A percentile compares a stretch with the other conserved stretches of the same genome.
Conservation (phyloP, 2,113 vertebrate genomes). For the Muscicapa adusta region DNA sequence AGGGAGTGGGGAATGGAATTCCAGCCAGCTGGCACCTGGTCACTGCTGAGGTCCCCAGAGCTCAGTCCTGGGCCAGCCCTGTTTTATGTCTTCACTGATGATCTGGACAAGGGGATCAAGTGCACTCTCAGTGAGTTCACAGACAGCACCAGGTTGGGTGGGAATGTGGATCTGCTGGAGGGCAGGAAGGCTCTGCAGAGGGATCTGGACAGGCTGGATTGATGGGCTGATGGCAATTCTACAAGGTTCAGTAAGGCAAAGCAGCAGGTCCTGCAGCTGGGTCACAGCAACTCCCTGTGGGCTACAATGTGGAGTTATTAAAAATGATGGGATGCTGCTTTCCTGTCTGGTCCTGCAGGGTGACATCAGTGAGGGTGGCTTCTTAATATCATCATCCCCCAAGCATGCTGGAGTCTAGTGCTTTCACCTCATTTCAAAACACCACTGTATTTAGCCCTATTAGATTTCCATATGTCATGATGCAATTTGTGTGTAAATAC, state of each 20-base stretch:
- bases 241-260: not conserved
- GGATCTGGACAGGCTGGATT: not conserved
- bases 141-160: not conserved
- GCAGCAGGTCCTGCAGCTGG: not conserved
- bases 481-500: not conserved
- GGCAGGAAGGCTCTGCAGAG: not conserved
- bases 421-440: not conserved
- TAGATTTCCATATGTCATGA: accelerated
- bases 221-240: not conserved
- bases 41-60: not conserved
- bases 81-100: too few species aligned
- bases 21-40: not conserved
- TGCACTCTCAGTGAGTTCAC: not conserved
- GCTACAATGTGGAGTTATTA: not conserved
- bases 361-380: not conserved
- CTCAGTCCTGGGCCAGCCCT: not conserved
- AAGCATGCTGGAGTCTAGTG: not conserved
- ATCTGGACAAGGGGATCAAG: not conserved
- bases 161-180: not conserved
- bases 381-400: not conserved
- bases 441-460: too few species aligned
- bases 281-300: not conserved
- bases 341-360: not conserved
- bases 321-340: not conserved
- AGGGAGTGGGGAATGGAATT: not conserved